Base-by-base conservation (phyloP, 1,140 invertebrate species). In the Drosophila pandora region DNA sequence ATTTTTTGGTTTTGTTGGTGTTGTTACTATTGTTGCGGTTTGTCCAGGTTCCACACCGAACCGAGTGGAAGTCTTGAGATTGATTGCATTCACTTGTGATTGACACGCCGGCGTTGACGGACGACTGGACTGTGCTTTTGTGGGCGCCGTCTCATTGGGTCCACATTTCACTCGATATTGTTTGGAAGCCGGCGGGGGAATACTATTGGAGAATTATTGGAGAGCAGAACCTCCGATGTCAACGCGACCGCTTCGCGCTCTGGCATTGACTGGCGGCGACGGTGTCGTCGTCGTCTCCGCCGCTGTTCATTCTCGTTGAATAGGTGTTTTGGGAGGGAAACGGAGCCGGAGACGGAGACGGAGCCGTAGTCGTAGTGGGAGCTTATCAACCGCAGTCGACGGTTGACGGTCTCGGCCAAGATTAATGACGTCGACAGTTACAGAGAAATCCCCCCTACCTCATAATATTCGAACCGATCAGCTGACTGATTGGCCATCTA, bases 211-310 rank as follows among this genome's bases (percentile, higher is more conserved):
- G 62, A 48, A 69, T 63, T 70, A 73, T 76, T 84, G 60, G 72
- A 81, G 68, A 79, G 80, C 34, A 37, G 75, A 75, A 80, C 76
- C 74, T 30, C 82, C 80, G 80, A 80, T 84, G 80, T 85, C 80
- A 84, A 84, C 80, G 77, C 80, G 80, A 78, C 76, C 72, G 76
- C 67, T 80, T 85, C 82, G 78, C 81, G 81, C 79, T 85, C 81
- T 87, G 82, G 49, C 82, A 87, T 84, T 84, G 82, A 84, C 81
- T 84, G 80, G 61, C 69, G 59, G 28, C 49, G 79, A 17, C 30
- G 69, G 41, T 22, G 54, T 23, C 45, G 75, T 13, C 43, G 49
- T 4, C 48, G 67, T 30, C n/a, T 21, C 49, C 32, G 39, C 67
- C 17, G 39, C 58, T 55, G 73, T 52, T 68, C 47, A 75, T 74